A percentile compares a stretch with the other conserved stretches of the same genome.
Evolutionary conservation across 2,797 vertebrate genomes (phyloP).

Genomic region (Helostoma temminkii): DNA sequence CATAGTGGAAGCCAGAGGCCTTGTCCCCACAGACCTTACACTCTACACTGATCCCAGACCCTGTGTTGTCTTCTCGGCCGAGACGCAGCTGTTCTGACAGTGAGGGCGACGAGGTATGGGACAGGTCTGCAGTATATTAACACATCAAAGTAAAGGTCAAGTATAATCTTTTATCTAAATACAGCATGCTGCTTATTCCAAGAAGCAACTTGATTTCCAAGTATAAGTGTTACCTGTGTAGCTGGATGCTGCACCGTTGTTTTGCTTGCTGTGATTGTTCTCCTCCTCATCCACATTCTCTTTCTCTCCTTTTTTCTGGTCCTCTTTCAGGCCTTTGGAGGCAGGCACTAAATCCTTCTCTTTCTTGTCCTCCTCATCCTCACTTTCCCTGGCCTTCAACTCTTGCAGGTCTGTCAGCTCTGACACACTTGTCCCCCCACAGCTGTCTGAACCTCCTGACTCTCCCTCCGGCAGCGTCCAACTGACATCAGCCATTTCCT

Average conservation of each 20-base stretch:
- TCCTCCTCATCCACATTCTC: constrained; percentile 79
- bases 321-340: constrained; percentile 51
- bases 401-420: constrained; percentile 74
- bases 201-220: background rate
- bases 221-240: constrained; percentile 84
- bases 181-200: background rate
- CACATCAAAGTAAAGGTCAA: background rate
- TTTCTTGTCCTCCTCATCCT: constrained; percentile 66
- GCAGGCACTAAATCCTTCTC: constrained; percentile 49
- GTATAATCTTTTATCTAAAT: background rate
- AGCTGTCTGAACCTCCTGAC: constrained; percentile 76
- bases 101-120: constrained; percentile 90
- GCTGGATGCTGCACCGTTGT: constrained; percentile 85
- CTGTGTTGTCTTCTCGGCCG: constrained; percentile 87
- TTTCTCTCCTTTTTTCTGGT: constrained; percentile 83
- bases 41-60: constrained; percentile 90
- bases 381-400: constrained; percentile 67
- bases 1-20: constrained; percentile 98
- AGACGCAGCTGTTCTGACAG: constrained; percentile 93
- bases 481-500: constrained; percentile 64
- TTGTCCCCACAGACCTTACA: constrained; percentile 98
- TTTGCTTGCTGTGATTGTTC: constrained; percentile 72
- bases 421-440: constrained; percentile 65
- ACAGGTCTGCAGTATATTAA: constrained; percentile 84
- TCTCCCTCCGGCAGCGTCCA: constrained; percentile 68